Percentiles rank a stretch among this genome's conserved stretches.
Evolutionary conservation across 2,888 invertebrate genomes (phyloP).

Genomic region (Drosophila kambysellisi): DNA sequence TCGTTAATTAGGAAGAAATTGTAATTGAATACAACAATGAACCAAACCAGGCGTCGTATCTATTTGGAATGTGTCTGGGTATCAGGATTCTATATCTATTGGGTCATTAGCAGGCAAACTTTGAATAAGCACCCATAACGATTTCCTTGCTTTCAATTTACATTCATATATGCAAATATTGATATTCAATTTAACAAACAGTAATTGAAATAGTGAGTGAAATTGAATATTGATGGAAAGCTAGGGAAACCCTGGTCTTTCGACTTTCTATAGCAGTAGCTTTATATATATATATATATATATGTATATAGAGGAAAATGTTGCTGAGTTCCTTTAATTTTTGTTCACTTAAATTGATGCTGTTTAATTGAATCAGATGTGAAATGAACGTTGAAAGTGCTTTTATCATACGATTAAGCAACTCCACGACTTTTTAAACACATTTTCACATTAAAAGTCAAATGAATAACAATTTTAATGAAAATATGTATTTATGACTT

Average conservation of each 20-base stretch:
- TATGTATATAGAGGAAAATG: too few relatives aligned
- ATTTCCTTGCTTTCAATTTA: neutral
- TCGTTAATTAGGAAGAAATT: slow-evolving; percentile 65
- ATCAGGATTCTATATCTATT: neutral
- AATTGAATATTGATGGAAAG: neutral
- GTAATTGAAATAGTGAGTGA: neutral
- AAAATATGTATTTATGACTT: neutral
- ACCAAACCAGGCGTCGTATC: slow-evolving; percentile 4
- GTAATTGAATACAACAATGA: slow-evolving; percentile 62
- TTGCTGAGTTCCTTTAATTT: neutral
- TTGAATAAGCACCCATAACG: neutral
- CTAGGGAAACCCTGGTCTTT: too few relatives aligned
- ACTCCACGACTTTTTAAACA: neutral
- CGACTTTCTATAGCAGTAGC: neutral
- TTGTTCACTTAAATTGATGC: neutral
- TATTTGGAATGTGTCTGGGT: neutral
- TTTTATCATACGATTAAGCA: neutral
- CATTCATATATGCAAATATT: too few relatives aligned
- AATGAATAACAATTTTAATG: neutral
- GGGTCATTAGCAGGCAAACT: neutral
- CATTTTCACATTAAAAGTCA: neutral
- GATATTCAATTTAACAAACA: too few relatives aligned
- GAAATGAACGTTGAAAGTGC: neutral
- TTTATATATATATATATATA: too few relatives aligned
- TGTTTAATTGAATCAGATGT: neutral